phyloP scores from a whole-genome alignment of 1,140 invertebrate genomes.

The Sycophila sp. region DNA sequence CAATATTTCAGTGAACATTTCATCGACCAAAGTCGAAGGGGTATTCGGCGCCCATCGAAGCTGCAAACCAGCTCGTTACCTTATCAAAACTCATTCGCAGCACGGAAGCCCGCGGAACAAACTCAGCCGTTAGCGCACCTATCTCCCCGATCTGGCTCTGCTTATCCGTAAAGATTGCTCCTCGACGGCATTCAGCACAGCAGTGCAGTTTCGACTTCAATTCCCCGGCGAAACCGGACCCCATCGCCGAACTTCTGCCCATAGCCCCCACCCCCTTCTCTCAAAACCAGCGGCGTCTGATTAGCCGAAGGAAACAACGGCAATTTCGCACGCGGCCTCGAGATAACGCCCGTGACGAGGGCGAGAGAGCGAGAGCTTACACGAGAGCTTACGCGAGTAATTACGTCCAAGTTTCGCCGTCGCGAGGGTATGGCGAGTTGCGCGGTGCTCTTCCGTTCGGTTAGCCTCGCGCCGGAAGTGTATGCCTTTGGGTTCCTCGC shows the following conservation, averaged over 20 bases:
- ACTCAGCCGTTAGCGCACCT: no score
- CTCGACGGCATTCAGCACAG: not conserved
- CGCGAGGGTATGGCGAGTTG: no score
- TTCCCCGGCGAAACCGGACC: not conserved
- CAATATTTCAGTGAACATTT: no score
- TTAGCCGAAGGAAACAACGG: conserved; percentile 49
- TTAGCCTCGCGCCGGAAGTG: not conserved
- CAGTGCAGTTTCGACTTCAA: not conserved
- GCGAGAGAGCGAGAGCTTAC: conserved; percentile 34
- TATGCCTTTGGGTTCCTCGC: no score
- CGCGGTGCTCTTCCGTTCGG: conserved; percentile 37
- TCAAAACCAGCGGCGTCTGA: conserved; percentile 44
- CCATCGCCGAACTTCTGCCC: no score
- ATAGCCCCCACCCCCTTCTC: not conserved
- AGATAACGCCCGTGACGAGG: conserved; percentile 49
- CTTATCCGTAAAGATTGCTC: not conserved
- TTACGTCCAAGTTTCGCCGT: conserved; percentile 52
- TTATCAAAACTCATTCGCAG: not conserved
- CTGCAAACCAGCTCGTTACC: conserved; percentile 8
- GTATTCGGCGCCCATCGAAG: no score
- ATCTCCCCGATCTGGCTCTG: not conserved
- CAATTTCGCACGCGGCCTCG: conserved; percentile 43
- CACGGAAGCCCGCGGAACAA: conserved; percentile 2
- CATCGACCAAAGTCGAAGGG: no score
- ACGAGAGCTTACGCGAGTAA: conserved; percentile 45